These are phyloP conservation scores for Catocala nupta DNA, from an alignment of 2,888 invertebrate species.

Conservation along the genomic window DNA sequence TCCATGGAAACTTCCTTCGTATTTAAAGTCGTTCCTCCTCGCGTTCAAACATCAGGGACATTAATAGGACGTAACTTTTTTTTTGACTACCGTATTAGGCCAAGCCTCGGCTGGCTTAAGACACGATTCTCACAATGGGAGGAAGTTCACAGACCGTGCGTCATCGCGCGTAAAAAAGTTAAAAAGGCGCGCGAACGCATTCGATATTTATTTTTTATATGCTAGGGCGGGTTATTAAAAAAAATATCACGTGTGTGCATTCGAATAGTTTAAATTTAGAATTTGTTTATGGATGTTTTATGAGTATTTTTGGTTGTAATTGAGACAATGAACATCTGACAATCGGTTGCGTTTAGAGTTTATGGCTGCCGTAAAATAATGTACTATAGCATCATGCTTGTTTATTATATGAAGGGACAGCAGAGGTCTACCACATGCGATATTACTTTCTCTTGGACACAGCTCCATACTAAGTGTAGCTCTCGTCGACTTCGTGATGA, in stretches of 20 bases:
- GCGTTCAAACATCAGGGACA: conserved; percentile 31
- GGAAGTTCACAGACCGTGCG: conserved; percentile 84
- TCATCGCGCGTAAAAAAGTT: conserved; percentile 69
- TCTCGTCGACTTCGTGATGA: too few species aligned
- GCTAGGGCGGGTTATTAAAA: conserved; percentile 51
- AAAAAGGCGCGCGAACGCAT: conserved; percentile 59
- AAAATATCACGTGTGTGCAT: conserved; percentile 54
- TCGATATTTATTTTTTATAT: conserved; percentile 67
- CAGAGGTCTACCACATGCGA: too few species aligned
- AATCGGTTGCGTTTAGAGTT: not conserved
- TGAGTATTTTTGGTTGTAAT: not conserved
- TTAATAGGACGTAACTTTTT: conserved; percentile 47
- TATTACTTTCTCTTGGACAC: too few species aligned
- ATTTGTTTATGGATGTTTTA: conserved; percentile 43
- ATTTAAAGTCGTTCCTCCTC: conserved; percentile 25
- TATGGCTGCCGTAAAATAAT: too few species aligned
- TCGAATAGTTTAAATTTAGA: conserved; percentile 28
- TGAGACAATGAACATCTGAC: not conserved
- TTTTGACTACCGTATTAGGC: conserved; percentile 52
- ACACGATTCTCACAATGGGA: conserved; percentile 81
- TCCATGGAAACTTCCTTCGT: conserved; percentile 15
- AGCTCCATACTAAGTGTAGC: too few species aligned
- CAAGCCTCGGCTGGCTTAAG: conserved; percentile 45
- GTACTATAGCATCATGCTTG: too few species aligned
- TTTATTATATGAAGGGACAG: too few species aligned